Evolutionary conservation across 2,797 vertebrate genomes (phyloP), one percentile per base, ranked within the genome.

Genomic region (Chaetodon trifasciatus): DNA sequence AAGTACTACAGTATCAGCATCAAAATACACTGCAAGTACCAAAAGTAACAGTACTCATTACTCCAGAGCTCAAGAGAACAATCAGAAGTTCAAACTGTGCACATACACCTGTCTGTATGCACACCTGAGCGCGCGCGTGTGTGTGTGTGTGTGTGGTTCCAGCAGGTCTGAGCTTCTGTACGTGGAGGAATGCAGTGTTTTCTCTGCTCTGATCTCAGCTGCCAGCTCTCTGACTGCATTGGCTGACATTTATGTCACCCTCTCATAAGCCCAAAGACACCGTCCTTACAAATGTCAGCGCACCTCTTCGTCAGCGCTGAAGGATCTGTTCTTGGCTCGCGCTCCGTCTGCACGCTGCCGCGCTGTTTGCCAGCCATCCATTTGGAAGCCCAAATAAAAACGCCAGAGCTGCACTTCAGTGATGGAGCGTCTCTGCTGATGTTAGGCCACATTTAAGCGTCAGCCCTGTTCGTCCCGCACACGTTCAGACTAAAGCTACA

Each of bases 201-300:
- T 16, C 68, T 56, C 37, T 21, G 72, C 77, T 78, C 70, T 63
- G 74, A 67, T 75, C 46, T 78, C 77, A 63, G 68, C 78, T 78
- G 75, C 68, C 75, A 68, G 81, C 71, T 63, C 76, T 69, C 70
- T 67, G 72, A 55, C 72, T 81, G 75, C 71, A 67, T 76, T 79
- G 60, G 90, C 85, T 90, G 89, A 88, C 90, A 90, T 91, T 88
- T 87, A 66, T 72, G 66, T 71, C 68, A 67, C 77, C 71, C 78
- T 66, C 81, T 88, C 63, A 66, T 65, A 74, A 82, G 79, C 78
- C 86, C 83, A 79, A 70, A 88, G 83, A 88, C 82, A 63, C 67
- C 7, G 53, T 83, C 84, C 78, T 70, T 79, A 88, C 85, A 91
- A 91, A 93, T 93, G 89, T 90, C 90, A 90, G 64, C 6, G 82